phyloP scores from a whole-genome alignment of 2,113 vertebrate genomes.

The Oenanthe oenanthe region DNA sequence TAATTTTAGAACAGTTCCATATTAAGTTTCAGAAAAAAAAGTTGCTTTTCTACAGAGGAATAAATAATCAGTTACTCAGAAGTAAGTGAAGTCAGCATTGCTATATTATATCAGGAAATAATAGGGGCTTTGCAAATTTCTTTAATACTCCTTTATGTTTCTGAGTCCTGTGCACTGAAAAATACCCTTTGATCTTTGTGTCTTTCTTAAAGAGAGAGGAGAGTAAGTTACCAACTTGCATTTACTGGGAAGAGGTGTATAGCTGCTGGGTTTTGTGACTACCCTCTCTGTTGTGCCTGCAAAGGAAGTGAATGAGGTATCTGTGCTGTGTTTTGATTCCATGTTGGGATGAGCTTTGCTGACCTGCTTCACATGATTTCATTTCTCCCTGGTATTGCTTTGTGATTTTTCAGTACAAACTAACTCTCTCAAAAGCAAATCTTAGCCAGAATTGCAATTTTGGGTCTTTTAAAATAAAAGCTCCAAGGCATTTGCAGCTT shows the following conservation, averaged over 20 bases:
- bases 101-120: neutral
- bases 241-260: neutral
- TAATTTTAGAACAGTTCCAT: neutral
- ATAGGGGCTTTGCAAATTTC: neutral
- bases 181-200: neutral
- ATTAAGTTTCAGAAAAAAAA: neutral
- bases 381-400: neutral
- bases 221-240: neutral
- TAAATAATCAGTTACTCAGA: neutral
- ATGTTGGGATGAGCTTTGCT: neutral
- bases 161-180: neutral
- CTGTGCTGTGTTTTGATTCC: neutral
- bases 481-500: constrained; percentile 58
- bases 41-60: neutral
- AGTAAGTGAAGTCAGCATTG: neutral
- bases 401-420: neutral
- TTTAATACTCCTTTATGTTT: neutral
- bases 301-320: neutral
- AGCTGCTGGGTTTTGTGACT: neutral
- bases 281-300: neutral
- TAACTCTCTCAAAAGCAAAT: neutral
- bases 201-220: neutral
- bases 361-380: neutral
- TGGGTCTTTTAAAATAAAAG: constrained; percentile 56
- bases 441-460: constrained; percentile 55